Base-by-base conservation (phyloP, 2,797 vertebrate genomes). In the Myotis pilosus region DNA sequence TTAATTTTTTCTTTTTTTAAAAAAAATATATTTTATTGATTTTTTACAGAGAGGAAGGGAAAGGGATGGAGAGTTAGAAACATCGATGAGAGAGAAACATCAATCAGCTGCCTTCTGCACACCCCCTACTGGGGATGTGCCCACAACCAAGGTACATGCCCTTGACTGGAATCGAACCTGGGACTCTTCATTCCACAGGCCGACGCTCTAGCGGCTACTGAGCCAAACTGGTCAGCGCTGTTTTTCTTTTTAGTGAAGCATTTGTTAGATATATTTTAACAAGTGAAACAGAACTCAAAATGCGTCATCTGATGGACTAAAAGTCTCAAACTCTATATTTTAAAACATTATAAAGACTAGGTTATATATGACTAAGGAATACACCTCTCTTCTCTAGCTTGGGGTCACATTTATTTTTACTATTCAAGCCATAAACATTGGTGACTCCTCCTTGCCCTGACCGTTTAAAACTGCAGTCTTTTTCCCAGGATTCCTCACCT, bases 211-310 rank as follows among this genome's bases (percentile, higher is more conserved):
- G 36, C 36, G 36, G 5, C 38, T 5, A 38, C 38, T 38, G 38
- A 38, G 38, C 38, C 38, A 38, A 38, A 38, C 38, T 38, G 38
- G 38, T 38, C 38, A 38, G 38, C 5, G 38, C 28, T 12, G 82
- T 47, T 51, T 60, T 66, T 69, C 49, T 72, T 62, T 28, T 75
- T 30, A 75, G 20, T 57, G 47, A 89, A 74, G 6, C 62, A 47
- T 57, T 95, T 92, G 38, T 13, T 79, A 66, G 71, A 30, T n/a
- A 85, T 53, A 68, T 85, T 89, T 89, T 74, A 79, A 79, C 41
- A 79, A 25, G 7, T 90, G 68, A 89, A 86, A 51, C 41, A 86
- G 33, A 89, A 57, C 28, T 92, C 25, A 57, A 51, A 53, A 33
- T 51, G 68, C 7, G 74, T 49, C 25, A 60, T 89, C 5, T 28